Evolutionary conservation across 2,888 invertebrate genomes (phyloP).

Genomic region (Dorcus hopei): DNA sequence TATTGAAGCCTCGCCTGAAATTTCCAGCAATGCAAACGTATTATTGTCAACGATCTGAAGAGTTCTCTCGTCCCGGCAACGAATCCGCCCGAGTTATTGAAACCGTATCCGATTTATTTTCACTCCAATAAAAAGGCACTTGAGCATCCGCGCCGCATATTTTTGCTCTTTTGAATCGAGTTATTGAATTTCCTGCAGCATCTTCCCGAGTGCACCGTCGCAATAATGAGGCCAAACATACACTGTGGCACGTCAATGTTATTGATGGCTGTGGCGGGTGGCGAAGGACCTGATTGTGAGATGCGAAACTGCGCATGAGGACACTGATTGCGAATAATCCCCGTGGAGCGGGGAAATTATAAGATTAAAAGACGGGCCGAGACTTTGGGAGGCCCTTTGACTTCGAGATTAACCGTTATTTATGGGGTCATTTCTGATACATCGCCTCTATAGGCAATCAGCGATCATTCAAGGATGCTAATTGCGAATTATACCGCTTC

Average conservation of each 20-base stretch:
- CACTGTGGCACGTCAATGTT: too few species aligned
- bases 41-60: slow-evolving; percentile 1
- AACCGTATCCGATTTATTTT: slow-evolving; percentile 3
- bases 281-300: background rate
- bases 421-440: slow-evolving; percentile 44
- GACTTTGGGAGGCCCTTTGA: slow-evolving; percentile 40
- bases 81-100: background rate
- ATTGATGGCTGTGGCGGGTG: too few species aligned
- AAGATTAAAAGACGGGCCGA: slow-evolving; percentile 37
- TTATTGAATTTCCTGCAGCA: background rate
- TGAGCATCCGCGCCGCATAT: background rate
- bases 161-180: slow-evolving; percentile 3
- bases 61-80: background rate
- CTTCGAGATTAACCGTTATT: slow-evolving; percentile 44
- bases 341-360: slow-evolving; percentile 34
- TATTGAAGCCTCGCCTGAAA: background rate
- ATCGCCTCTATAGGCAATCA: slow-evolving; percentile 46
- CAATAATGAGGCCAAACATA: too few species aligned
- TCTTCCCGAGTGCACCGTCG: too few species aligned
- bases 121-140: background rate
- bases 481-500: slow-evolving; percentile 41
- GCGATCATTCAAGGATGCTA: slow-evolving; percentile 45
- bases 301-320: background rate
- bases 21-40: background rate
- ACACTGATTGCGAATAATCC: slow-evolving; percentile 33